Evolutionary conservation across 2,113 vertebrate genomes (phyloP), one percentile per base, ranked within the genome.

Genomic region (Microcebus tavaratra): DNA sequence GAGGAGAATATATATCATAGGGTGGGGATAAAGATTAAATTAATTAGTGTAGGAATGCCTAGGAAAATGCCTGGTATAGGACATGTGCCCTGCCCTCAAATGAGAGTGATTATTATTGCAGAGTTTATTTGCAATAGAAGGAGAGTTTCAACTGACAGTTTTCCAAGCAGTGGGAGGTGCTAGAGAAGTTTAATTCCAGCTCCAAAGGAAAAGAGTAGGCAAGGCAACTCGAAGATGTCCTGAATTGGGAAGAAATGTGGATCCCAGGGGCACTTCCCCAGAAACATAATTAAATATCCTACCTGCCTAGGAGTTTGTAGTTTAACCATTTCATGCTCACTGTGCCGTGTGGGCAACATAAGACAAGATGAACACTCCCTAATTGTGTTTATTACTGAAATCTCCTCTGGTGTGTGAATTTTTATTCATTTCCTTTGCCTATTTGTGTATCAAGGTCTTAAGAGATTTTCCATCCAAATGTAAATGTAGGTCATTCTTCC

Each of bases 291-390:
- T 78, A 79, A 89, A 88, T 59, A 61, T 34, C 39, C 39, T 68
- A 23, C 53, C 39, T 29, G 21, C 10, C 72, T 34, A 14, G 8
- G 48, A 75, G 15, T 31, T 59, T 20, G 5, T 17, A 36, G 39
- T 42, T 79, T 67, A 78, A 65, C 86, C 17, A 17, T 31, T 88
- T 82, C 23, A 25, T 27, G 17, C 7, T 45, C n/a, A 7, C 45
- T 12, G 4, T 15, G 4, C 42, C n/a, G 0, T 39, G 13, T 39
- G 27, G 25, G 15, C n/a, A 50, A 20, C 5, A 0, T 3, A 63
- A 82, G 9, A 29, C 9, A n/a, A 55, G 65, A 50, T 21, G 36
- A 27, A 59, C 11, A n/a, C 23, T 55, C 39, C 29, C n/a, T 45
- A 68, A 8, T 6, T 11, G 2, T 3, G 8, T 68, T 90, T 61